These are phyloP conservation scores for Fulmarus glacialis DNA, from an alignment of 2,113 vertebrate genomes.

Conservation along the genomic window DNA sequence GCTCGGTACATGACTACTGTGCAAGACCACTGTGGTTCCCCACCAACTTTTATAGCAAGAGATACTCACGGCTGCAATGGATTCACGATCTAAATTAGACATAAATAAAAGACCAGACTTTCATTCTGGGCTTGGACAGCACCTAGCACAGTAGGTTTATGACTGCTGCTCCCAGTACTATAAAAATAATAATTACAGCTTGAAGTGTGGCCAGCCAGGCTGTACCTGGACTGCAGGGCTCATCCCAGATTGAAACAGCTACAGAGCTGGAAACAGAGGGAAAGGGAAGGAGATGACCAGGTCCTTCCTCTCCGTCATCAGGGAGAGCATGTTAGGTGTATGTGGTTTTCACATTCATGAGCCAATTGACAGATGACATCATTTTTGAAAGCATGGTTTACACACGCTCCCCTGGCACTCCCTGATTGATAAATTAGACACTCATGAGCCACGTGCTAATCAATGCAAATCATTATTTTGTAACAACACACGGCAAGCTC, in stretches of 20 bases:
- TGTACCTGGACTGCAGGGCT: neutral
- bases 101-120: neutral
- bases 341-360: neutral
- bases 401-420: constrained; percentile 32
- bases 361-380: constrained; percentile 67
- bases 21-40: neutral
- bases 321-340: neutral
- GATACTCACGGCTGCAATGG: neutral
- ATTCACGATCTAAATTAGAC: neutral
- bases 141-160: neutral
- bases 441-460: constrained; percentile 63
- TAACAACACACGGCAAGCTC: constrained; percentile 64
- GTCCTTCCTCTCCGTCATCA: neutral
- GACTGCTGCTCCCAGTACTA: neutral
- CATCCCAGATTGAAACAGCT: neutral
- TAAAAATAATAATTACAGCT: neutral
- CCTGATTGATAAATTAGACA: constrained; percentile 74
- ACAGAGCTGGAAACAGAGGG: neutral
- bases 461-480: constrained; percentile 74
- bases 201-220: neutral
- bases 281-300: neutral
- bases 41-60: neutral
- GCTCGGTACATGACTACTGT: neutral
- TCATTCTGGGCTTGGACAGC: neutral
- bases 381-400: constrained; percentile 61